Conservation (phyloP, 2,888 invertebrate genomes). For the Orthonevra nobilis region DNA sequence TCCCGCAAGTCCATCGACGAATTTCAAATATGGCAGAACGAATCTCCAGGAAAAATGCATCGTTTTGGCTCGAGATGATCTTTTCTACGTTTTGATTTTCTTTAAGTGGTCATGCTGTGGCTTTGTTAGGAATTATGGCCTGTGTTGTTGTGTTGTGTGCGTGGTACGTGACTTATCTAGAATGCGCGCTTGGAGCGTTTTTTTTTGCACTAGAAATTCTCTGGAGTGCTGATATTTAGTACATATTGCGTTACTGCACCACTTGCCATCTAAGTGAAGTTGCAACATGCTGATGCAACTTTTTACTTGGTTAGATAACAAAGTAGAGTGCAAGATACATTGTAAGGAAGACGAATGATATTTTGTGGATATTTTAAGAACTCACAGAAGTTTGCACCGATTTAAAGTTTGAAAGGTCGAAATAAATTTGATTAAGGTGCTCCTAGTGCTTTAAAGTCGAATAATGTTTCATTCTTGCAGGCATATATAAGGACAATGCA, state of each 20-base stretch:
- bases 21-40: constrained; percentile 32
- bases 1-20: constrained; percentile 15
- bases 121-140: constrained; percentile 5
- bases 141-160: not conserved
- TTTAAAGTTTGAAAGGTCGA: too few relatives aligned
- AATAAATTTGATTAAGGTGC: too few relatives aligned
- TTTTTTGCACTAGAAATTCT: not conserved
- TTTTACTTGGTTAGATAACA: constrained; percentile 15
- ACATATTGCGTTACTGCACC: not conserved
- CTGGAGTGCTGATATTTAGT: not conserved
- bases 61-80: constrained; percentile 27
- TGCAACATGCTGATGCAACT: constrained; percentile 23
- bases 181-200: constrained; percentile 9
- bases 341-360: too few relatives aligned
- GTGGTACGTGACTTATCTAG: constrained; percentile 26
- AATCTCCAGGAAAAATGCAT: constrained; percentile 36
- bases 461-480: too few relatives aligned
- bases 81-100: constrained; percentile 21
- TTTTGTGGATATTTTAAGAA: too few relatives aligned
- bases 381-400: too few relatives aligned
- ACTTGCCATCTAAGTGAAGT: not conserved
- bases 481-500: too few relatives aligned
- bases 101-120: constrained; percentile 20
- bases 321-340: too few relatives aligned
- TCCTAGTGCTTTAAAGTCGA: too few relatives aligned